Conservation (phyloP, 2,888 invertebrate species). For the Coelinius sp. region DNA sequence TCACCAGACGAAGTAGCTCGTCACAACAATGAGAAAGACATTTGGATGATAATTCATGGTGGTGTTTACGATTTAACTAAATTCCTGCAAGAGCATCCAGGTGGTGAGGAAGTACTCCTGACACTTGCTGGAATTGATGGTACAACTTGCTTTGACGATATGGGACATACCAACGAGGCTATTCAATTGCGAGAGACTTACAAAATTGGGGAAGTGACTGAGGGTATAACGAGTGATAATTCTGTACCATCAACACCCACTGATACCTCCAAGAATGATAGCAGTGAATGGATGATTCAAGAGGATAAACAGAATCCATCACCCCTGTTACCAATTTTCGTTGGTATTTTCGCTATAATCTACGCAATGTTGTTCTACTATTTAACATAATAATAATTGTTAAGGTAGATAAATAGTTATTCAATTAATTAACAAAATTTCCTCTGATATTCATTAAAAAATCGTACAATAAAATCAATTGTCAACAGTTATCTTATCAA, state of each 20-base stretch:
- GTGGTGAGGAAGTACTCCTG: constrained; percentile 76
- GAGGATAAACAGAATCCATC: constrained; percentile 48
- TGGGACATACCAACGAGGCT: constrained; percentile 80
- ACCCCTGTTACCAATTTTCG: constrained; percentile 40
- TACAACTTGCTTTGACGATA: constrained; percentile 78
- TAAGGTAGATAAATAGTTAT: too few species aligned
- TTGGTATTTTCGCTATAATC: constrained; percentile 46
- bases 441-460: not conserved
- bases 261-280: constrained; percentile 41
- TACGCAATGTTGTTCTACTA: constrained; percentile 56
- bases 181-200: constrained; percentile 75
- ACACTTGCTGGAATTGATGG: constrained; percentile 75
- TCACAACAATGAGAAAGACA: constrained; percentile 70
- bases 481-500: not conserved
- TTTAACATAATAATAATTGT: not conserved
- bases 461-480: not conserved
- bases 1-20: constrained; percentile 70
- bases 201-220: constrained; percentile 74
- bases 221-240: not conserved
- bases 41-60: constrained; percentile 75
- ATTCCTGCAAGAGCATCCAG: constrained; percentile 75
- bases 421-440: too few species aligned
- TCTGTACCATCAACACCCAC: not conserved
- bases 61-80: constrained; percentile 75
- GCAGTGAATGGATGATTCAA: constrained; percentile 57